Evolutionary conservation across 2,888 invertebrate genomes (phyloP).

Genomic region (Xylota segnis): DNA sequence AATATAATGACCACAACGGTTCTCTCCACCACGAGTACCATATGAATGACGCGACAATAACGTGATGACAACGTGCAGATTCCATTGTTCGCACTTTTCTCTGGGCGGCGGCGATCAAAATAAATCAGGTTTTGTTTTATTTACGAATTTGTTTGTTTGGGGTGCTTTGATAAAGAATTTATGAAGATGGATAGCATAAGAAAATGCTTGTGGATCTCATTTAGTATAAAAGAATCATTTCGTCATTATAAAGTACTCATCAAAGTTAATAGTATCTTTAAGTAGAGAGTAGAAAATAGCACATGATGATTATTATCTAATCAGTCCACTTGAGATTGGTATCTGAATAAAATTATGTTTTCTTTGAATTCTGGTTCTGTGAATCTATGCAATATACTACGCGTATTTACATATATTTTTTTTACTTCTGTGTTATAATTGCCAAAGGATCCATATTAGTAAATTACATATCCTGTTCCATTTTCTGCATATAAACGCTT

Average conservation of each 20-base stretch:
- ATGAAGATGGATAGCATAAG: not conserved
- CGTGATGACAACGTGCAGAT: not conserved
- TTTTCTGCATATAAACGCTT: too few relatives aligned
- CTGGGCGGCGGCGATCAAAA: not conserved
- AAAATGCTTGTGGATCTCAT: not conserved
- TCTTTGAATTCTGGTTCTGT: too few relatives aligned
- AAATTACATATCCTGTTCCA: too few relatives aligned
- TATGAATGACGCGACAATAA: conserved; percentile 12
- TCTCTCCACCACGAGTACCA: not conserved
- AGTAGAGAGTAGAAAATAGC: not conserved
- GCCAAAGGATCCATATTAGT: too few relatives aligned
- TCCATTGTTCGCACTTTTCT: not conserved
- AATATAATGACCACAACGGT: not conserved
- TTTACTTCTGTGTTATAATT: too few relatives aligned
- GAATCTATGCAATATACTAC: too few relatives aligned
- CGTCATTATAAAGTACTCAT: not conserved
- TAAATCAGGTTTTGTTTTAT: conserved; percentile 1
- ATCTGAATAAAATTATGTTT: not conserved
- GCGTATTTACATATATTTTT: too few relatives aligned
- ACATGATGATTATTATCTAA: not conserved
- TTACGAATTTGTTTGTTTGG: not conserved
- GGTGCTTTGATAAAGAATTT: not conserved
- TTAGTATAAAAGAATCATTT: not conserved
- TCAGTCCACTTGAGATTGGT: not conserved
- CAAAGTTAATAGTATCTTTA: not conserved